Percentiles rank a stretch among this genome's conserved stretches.
phyloP scores from a whole-genome alignment of 1,140 invertebrate species.

The Aplysia californica region DNA sequence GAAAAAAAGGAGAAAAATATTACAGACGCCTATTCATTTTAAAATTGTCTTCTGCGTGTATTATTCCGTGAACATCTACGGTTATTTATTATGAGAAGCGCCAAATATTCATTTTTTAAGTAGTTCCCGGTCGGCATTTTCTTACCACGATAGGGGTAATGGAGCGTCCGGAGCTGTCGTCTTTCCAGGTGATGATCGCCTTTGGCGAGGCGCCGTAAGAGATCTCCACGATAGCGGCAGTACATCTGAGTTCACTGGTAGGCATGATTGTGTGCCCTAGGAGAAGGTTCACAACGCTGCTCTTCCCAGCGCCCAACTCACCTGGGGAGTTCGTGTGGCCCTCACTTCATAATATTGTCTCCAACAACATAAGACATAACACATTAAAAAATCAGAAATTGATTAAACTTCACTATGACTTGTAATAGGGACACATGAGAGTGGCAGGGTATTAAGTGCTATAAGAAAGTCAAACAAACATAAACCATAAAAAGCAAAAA shows the following conservation, averaged over 20 bases:
- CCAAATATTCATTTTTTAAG: background rate
- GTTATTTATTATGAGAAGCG: background rate
- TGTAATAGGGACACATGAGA: no score
- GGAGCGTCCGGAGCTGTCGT: conserved; percentile 21
- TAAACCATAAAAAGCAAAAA: no score
- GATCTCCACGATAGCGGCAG: conserved; percentile 53
- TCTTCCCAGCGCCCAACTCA: conserved; percentile 51
- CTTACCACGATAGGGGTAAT: conserved; percentile 7
- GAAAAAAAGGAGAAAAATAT: background rate
- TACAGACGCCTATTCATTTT: no score
- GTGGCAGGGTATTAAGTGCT: no score
- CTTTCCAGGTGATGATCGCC: conserved; percentile 26
- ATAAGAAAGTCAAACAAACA: no score
- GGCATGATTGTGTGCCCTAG: conserved; percentile 47
- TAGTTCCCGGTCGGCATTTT: background rate
- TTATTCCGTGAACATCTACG: no score
- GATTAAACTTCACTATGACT: no score
- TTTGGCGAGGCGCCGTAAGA: conserved; percentile 29
- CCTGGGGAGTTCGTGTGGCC: conserved; percentile 33
- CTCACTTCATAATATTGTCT: background rate
- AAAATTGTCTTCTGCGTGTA: no score
- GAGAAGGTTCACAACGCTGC: conserved; percentile 50
- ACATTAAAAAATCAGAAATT: no score
- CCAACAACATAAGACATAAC: no score
- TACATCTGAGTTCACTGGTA: conserved; percentile 41